These are phyloP conservation scores for Elysia chlorotica DNA, from an alignment of 1,140 invertebrate species.

Conservation along the genomic window DNA sequence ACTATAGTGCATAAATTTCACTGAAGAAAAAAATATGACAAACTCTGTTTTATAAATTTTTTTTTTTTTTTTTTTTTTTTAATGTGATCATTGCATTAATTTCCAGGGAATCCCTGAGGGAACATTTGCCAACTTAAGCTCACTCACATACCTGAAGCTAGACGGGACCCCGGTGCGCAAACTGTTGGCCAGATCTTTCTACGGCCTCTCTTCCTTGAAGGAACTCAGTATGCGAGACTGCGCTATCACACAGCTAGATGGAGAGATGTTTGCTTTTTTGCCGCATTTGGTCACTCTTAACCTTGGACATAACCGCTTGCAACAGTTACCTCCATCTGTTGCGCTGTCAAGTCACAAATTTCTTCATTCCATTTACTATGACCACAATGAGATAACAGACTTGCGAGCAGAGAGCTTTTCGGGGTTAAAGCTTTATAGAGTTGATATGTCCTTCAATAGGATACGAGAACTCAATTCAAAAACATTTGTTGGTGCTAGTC, in stretches of 20 bases:
- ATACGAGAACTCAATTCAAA: conserved; percentile 29
- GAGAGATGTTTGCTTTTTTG: conserved; percentile 33
- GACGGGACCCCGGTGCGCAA: conserved; percentile 38
- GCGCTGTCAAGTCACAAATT: conserved; percentile 20
- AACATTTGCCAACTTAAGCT: conserved; percentile 26
- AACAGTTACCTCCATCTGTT: conserved; percentile 21
- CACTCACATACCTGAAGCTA: conserved; percentile 30
- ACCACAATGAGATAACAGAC: conserved; percentile 34
- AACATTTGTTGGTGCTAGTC: conserved; percentile 28
- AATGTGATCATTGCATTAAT: neutral
- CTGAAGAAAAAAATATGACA: too few species aligned
- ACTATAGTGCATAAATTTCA: too few species aligned
- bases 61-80: neutral
- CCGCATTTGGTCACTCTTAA: conserved; percentile 30
- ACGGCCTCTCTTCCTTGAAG: conserved; percentile 30
- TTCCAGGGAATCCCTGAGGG: conserved; percentile 19
- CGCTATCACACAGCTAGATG: conserved; percentile 27
- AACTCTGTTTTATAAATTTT: neutral
- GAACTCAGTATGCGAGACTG: conserved; percentile 33
- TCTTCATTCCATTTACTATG: conserved; percentile 29
- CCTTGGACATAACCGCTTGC: conserved; percentile 37
- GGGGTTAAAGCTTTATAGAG: conserved; percentile 27
- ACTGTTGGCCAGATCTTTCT: conserved; percentile 30
- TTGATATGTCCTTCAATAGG: conserved; percentile 39
- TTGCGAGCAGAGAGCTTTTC: conserved; percentile 34